Conservation (phyloP, 2,113 vertebrate species). For the Condylura cristata region DNA sequence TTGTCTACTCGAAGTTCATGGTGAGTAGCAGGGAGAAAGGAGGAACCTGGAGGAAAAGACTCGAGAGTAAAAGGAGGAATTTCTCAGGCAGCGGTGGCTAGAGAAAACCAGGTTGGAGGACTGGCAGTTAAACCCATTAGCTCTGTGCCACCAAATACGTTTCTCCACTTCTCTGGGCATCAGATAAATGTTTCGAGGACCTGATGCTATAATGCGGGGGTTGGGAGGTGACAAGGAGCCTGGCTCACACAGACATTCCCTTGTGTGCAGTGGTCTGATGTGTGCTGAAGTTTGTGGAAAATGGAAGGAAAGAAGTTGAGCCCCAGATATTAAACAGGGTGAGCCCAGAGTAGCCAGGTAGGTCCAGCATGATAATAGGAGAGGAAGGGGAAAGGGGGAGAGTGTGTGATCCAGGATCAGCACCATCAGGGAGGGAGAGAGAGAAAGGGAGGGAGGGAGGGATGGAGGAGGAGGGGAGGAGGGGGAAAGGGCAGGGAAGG, state of each 20-base stretch:
- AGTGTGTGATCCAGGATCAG: fast-evolving
- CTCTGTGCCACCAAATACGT: not conserved
- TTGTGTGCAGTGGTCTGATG: not conserved
- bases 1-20: conserved; percentile 49
- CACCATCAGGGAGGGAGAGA: not conserved
- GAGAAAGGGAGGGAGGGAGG: too few relatives aligned
- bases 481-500: too few relatives aligned
- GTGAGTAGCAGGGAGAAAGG: conserved; percentile 63
- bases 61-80: conserved; percentile 26
- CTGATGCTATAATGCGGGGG: not conserved
- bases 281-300: not conserved
- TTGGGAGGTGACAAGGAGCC: not conserved
- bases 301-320: not conserved
- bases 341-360: not conserved
- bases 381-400: not conserved
- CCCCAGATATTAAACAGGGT: not conserved
- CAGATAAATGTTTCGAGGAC: not conserved
- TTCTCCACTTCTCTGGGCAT: not conserved
- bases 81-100: not conserved
- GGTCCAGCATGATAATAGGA: not conserved
- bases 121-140: not conserved
- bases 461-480: too few relatives aligned
- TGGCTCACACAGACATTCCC: fast-evolving
- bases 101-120: not conserved
- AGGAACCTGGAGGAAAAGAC: not conserved